Conservation (phyloP, 37 sponge, comb jelly and placozoan species). For the Agelas oroides region DNA sequence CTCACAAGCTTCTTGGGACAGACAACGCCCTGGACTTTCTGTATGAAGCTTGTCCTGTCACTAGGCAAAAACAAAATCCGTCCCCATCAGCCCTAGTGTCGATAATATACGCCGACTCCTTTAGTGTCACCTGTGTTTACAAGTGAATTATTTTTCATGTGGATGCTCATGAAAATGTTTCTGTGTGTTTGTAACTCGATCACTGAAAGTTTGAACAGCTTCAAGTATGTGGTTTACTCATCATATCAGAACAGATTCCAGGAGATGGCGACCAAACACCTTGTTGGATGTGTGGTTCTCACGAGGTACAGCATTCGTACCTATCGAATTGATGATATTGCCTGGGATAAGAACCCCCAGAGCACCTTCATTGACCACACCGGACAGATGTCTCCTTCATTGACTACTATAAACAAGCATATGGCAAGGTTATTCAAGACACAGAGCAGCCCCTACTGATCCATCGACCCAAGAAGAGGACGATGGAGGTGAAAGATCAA, state of each 20-base stretch:
- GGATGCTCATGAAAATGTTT: too few relatives aligned
- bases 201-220: too few relatives aligned
- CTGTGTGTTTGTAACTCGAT: too few relatives aligned
- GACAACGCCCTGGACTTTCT: conserved; percentile 86
- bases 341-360: conserved; percentile 95
- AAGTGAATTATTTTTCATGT: too few relatives aligned
- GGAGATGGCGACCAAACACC: conserved; percentile 76
- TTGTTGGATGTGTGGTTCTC: conserved; percentile 84
- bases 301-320: conserved; percentile 96
- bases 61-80: too few relatives aligned
- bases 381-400: conserved; percentile 81
- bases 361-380: conserved; percentile 78
- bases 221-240: conserved; percentile 76
- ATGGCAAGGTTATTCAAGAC: conserved; percentile 79
- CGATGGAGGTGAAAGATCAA: background rate
- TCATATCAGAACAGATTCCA: conserved; percentile 56
- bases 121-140: too few relatives aligned
- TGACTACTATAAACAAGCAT: conserved; percentile 88
- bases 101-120: too few relatives aligned
- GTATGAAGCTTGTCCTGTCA: too few relatives aligned
- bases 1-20: conserved; percentile 81
- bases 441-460: conserved; percentile 92
- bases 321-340: conserved; percentile 95
- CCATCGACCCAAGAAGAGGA: conserved; percentile 75
- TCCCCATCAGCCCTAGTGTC: too few relatives aligned